These are phyloP conservation scores for Protophormia terraenovae DNA, from an alignment of 2,888 invertebrate species.

Conservation along the genomic window DNA sequence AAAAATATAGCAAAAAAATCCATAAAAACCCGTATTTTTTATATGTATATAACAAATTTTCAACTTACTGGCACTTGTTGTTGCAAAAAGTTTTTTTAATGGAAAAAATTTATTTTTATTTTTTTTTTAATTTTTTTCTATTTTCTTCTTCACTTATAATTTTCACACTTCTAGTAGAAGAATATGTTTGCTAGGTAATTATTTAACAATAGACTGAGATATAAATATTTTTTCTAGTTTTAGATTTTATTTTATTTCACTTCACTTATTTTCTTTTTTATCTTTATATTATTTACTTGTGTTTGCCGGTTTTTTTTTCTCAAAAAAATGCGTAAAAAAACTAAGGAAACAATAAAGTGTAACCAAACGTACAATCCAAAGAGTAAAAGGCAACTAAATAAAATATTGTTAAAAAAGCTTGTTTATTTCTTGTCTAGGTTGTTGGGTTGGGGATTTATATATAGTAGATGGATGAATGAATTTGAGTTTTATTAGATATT, in stretches of 20 bases:
- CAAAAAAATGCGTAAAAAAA: not conserved
- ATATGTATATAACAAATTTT: not conserved
- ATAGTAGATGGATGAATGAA: not conserved
- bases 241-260: not conserved
- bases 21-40: not conserved
- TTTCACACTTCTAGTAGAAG: not conserved
- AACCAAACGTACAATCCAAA: not conserved
- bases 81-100: not conserved
- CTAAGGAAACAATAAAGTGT: not conserved
- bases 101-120: conserved; percentile 17
- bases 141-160: not conserved
- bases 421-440: not conserved
- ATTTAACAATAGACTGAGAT: conserved; percentile 10
- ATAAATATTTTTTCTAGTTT: not conserved
- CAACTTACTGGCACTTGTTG: conserved; percentile 30
- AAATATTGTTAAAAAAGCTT: not conserved
- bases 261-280: not conserved
- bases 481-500: no score
- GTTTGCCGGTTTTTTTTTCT: conserved; percentile 34
- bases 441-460: not conserved
- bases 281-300: conserved; percentile 11
- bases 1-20: not conserved
- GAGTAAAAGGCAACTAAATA: conserved; percentile 37
- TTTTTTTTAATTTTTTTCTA: not conserved
- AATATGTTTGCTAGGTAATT: not conserved